phyloP scores from a whole-genome alignment of 2,113 vertebrate species.

The Periophthalmodon schlosseri region DNA sequence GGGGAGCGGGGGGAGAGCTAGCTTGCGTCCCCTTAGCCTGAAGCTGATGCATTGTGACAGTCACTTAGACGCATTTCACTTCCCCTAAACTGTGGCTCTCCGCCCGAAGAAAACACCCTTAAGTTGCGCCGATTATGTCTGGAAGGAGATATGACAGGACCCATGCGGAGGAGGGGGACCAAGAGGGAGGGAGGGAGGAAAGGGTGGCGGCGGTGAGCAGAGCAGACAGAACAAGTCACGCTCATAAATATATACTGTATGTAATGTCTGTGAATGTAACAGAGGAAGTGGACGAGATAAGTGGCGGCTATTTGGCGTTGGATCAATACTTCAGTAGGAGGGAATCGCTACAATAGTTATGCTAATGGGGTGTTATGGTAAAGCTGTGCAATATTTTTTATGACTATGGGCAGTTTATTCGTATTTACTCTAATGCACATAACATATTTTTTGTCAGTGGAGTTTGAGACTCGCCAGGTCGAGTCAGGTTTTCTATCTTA shows the following conservation, averaged over 20 bases:
- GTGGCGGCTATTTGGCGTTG: not conserved
- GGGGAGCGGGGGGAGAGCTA: constrained; percentile 52
- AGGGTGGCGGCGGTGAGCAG: constrained; percentile 8
- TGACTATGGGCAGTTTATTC: not conserved
- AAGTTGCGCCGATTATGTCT: constrained; percentile 86
- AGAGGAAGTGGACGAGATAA: not conserved
- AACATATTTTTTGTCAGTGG: not conserved
- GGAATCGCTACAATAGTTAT: not conserved
- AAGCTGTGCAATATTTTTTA: not conserved
- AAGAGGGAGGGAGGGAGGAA: constrained; percentile 32
- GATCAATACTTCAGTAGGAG: not conserved
- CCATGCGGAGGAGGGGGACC: constrained; percentile 58
- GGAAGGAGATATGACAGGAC: constrained; percentile 92
- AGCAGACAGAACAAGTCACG: not conserved
- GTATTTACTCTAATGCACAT: not conserved
- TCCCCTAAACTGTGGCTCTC: constrained; percentile 82
- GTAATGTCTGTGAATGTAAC: not conserved
- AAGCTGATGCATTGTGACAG: constrained; percentile 88
- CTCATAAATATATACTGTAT: constrained; percentile 9
- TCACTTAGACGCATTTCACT: constrained; percentile 90
- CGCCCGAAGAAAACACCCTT: constrained; percentile 79
- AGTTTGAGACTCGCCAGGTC: not conserved
- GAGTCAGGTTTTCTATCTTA: no score
- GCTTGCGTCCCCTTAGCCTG: constrained; percentile 68
- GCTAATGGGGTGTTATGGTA: constrained; percentile 1